Evolutionary conservation across 2,113 vertebrate genomes (phyloP), one percentile per base, ranked within the genome.

Genomic region (Leptobrachium ailaonicum): DNA sequence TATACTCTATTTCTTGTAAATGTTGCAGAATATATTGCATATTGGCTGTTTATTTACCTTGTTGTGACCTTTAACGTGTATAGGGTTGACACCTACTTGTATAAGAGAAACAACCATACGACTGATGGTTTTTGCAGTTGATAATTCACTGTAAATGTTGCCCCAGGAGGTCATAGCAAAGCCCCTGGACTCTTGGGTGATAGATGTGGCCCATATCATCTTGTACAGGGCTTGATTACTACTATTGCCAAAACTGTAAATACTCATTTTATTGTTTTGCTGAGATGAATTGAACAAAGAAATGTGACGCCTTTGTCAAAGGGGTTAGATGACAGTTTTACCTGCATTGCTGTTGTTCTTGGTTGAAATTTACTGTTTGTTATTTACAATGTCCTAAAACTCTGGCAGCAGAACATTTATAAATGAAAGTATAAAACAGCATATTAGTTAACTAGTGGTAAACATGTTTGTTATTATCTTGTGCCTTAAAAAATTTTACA

Each of bases 401-500:
- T 42, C 41, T 71, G 45, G 77, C 14, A 73, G 14, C 50, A 44
- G 56, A 50, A 45, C 13, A 53, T 12, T 44, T 40, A 54, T 54
- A 40, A 92, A 90, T 86, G 85, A 88, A 79, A 66, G 11, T 87
- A 89, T 90, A 90, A 86, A 85, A 89, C 87, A 86, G 88, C 85
- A 53, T 85, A 86, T 84, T 88, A 86, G 88, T 92, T 32, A 92
- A 91, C 92, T 91, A 92, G 93, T 96, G 94, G 92, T 92, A 95
- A 92, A 95, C 90, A 94, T 96, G 94, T 96, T 95, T 96, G 95
- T 96, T 94, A 95, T 93, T 93, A 94, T 96, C 95, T 96, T 92
- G 96, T 97, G 95, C 96, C 96, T 97, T 97, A 97, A 96, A 74
- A 20, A 40, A 93, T 93, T 94, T 95, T 96, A 95, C 95, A 96